Evolutionary conservation across 2,797 vertebrate genomes (phyloP).

Genomic region (Chromobotia macracanthus): DNA sequence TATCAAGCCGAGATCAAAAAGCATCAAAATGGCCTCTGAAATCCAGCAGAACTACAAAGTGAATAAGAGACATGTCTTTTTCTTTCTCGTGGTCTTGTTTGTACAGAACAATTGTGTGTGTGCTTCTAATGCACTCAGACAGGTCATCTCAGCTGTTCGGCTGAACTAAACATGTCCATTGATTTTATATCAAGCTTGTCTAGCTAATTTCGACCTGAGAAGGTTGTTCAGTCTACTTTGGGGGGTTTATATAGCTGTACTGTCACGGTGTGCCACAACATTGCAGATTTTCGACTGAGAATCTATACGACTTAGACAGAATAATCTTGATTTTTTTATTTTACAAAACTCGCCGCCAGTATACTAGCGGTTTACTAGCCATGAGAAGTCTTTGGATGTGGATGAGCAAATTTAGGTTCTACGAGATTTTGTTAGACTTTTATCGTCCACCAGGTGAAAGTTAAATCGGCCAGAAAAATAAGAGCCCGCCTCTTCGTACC

Average conservation of each 20-base stretch:
- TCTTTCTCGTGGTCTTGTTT: conserved; percentile 20
- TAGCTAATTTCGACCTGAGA: conserved; percentile 11
- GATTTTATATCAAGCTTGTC: conserved; percentile 37
- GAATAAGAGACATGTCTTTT: conserved; percentile 19
- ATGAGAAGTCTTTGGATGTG: no score
- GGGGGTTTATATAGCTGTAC: neutral
- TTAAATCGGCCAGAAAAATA: no score
- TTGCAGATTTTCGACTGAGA: neutral
- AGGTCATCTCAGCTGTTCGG: neutral
- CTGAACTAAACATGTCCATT: conserved; percentile 31
- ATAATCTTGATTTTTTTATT: neutral
- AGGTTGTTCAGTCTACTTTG: conserved; percentile 18
- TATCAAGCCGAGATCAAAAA: conserved; percentile 43
- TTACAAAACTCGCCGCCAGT: no score
- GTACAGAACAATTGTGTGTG: conserved; percentile 9
- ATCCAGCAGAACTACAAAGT: conserved; percentile 44
- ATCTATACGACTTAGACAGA: neutral
- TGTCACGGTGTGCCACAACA: neutral
- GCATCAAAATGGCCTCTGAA: conserved; percentile 36
- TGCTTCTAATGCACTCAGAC: conserved; percentile 42
- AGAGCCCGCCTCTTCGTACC: no score
- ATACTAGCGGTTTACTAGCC: no score
- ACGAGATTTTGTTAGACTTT: no score
- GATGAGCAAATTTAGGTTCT: no score
- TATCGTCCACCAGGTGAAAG: no score